Evolutionary conservation across 2,888 invertebrate genomes (phyloP).

Genomic region (Hoplodrina blanda): DNA sequence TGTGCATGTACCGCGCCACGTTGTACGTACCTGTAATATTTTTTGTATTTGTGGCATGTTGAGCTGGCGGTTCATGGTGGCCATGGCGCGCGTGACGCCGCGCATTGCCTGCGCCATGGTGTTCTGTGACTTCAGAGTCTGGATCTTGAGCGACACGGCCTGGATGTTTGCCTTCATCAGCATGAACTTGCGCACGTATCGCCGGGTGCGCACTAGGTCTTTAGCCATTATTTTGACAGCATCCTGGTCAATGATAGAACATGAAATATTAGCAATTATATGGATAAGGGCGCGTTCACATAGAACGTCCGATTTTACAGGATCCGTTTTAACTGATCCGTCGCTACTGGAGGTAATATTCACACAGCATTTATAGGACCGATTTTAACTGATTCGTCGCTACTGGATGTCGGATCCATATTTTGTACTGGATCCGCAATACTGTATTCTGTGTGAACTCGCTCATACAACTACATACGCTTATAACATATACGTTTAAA

Average conservation of each 20-base stretch:
- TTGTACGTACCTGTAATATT: conserved; percentile 90
- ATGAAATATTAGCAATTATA: background rate
- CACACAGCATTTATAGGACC: too few relatives aligned
- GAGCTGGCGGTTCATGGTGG: conserved; percentile 98
- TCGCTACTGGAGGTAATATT: too few relatives aligned
- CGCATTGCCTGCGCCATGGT: conserved; percentile 99
- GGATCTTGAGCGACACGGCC: conserved; percentile 98
- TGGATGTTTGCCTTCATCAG: conserved; percentile 99
- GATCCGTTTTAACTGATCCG: too few relatives aligned
- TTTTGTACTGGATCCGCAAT: too few relatives aligned
- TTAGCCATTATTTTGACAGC: conserved; percentile 99
- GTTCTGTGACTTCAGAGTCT: conserved; percentile 99
- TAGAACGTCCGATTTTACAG: too few relatives aligned
- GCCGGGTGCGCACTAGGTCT: conserved; percentile 98
- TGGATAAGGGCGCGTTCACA: too few relatives aligned
- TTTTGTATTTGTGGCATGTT: conserved; percentile 99
- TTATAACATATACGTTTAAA: too few relatives aligned
- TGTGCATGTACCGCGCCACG: too few relatives aligned
- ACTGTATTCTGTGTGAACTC: too few relatives aligned
- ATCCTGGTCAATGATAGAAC: conserved; percentile 91
- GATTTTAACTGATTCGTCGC: too few relatives aligned
- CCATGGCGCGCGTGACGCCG: conserved; percentile 99
- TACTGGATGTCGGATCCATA: too few relatives aligned
- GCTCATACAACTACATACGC: too few relatives aligned
- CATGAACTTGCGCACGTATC: conserved; percentile 99